These are phyloP conservation scores for Acleris sparsana DNA, from an alignment of 2,888 invertebrate genomes.

Conservation along the genomic window DNA sequence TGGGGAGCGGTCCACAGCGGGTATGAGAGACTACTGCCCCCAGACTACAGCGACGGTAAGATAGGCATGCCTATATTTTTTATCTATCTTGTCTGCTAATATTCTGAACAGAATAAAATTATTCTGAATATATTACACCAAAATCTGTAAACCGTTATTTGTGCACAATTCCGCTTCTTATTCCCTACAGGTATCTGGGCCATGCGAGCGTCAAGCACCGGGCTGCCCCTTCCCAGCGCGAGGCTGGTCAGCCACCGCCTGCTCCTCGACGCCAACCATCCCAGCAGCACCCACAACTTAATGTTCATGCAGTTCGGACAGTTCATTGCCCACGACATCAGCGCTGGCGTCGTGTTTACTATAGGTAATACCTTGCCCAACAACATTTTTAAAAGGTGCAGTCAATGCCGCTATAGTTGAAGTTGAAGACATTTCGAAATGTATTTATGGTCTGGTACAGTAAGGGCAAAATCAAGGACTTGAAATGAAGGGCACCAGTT, in stretches of 20 bases:
- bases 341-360: conserved; percentile 87
- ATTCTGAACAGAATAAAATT: no score
- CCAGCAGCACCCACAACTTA: conserved; percentile 85
- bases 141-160: no score
- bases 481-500: no score
- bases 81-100: no score
- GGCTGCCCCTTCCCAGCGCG: conserved; percentile 84
- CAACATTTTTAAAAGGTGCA: neutral
- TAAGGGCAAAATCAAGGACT: no score
- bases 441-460: no score
- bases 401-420: no score
- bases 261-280: conserved; percentile 83
- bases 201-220: conserved; percentile 73
- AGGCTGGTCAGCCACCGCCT: conserved; percentile 86
- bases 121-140: no score
- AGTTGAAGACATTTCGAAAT: no score
- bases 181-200: conserved; percentile 73
- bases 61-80: neutral
- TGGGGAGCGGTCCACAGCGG: conserved; percentile 89
- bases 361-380: conserved; percentile 73
- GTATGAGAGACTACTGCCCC: conserved; percentile 86
- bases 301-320: conserved; percentile 92
- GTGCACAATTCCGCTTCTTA: neutral
- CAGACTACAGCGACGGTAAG: conserved; percentile 86
- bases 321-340: conserved; percentile 89